These are phyloP conservation scores for Catharus bicknelli DNA, from an alignment of 2,113 vertebrate species.

Conservation along the genomic window DNA sequence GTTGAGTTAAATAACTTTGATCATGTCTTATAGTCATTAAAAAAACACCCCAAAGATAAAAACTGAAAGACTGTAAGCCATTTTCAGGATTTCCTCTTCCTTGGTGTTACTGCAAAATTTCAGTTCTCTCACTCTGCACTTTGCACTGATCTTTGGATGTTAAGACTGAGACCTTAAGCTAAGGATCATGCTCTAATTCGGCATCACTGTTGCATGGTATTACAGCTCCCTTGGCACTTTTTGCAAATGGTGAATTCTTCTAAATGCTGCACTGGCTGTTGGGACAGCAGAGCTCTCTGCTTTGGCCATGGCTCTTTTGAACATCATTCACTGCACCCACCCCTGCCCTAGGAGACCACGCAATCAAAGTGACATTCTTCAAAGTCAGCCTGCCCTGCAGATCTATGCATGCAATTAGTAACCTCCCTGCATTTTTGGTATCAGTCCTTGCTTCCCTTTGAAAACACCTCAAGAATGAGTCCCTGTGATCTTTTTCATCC, in stretches of 20 bases:
- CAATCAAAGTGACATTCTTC: constrained; percentile 7
- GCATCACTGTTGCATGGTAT: neutral
- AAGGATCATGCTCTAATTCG: constrained; percentile 16
- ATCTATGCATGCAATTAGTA: neutral
- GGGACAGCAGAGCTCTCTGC: neutral
- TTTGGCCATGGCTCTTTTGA: neutral
- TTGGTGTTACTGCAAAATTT: neutral
- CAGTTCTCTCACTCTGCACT: neutral
- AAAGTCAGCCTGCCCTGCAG: neutral
- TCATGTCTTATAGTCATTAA: neutral
- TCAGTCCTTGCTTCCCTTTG: neutral
- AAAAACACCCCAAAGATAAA: neutral
- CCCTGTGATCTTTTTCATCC: neutral
- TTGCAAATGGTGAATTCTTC: neutral
- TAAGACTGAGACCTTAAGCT: constrained; percentile 13
- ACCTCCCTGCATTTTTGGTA: neutral
- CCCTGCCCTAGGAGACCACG: neutral
- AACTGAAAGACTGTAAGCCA: neutral
- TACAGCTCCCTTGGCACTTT: neutral
- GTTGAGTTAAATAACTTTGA: neutral
- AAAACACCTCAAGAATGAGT: neutral
- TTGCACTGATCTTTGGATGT: neutral
- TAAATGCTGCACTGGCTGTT: neutral
- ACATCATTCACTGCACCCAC: neutral
- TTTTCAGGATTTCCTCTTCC: neutral